Base-by-base conservation (phyloP, 1,140 invertebrate species). In the Papilio machaon region DNA sequence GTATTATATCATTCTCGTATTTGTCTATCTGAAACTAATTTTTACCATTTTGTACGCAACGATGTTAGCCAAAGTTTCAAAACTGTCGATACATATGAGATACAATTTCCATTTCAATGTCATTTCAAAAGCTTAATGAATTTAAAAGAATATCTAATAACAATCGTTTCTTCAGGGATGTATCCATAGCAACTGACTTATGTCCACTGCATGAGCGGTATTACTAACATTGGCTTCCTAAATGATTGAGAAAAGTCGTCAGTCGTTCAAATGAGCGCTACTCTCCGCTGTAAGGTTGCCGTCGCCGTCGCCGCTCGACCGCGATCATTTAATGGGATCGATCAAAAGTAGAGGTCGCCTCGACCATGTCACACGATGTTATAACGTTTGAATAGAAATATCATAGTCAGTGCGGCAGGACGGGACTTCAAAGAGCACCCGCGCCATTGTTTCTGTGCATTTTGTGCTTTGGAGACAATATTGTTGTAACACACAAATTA, bases 271-370 rank as follows among this genome's bases (percentile, higher is more conserved):
- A 23, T 38, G 11, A 2, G 19, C 47, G 73, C 23, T 52, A n/a
- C 43, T 46, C 19, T 17, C 23, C 47, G 15, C 15, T 52, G 49
- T 52, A 4, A 13, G 49, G 15, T 5, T 2, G 15, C 49, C 4
- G 49, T 17, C 49, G 49, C 49, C 6, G 15, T 52, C 49, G 49
- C 4, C 49, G 46, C 19, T 49, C 73, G 47, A n/a, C 47, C 47
- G 73, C 47, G 19, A 52, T 52, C 43, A 75, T 75, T 75, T 75
- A 75, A 75, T 75, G 19, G 73, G n/a, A 75, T 75, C 47, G 43
- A 19, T 75, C 73, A 75, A 52, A 75, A 47, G 73, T 23, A 17
- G 46, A 47, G 73, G 19, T 47, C n/a, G 17, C 43, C 23, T 30
- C 23, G 23, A 30, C 23, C 23, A 30, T 30, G 19, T 47, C n/a